Base-by-base conservation (phyloP, 2,888 invertebrate genomes). In the Eremobia ochroleuca region DNA sequence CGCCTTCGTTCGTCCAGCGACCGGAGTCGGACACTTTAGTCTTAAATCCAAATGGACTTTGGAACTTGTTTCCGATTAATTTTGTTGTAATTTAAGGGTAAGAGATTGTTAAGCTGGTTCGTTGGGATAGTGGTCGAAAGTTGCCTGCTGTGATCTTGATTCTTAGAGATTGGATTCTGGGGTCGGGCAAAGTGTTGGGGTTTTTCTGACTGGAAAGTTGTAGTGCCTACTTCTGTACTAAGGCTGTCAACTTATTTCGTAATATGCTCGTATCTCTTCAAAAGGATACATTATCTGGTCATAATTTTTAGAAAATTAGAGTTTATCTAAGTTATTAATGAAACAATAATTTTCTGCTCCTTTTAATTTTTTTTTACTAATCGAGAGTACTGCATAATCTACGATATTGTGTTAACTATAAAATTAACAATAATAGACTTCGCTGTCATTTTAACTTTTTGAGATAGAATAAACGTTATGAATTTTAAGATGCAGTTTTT, bases 401-500 rank as follows among this genome's bases (percentile, higher is more conserved):
- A 1, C 5, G 15, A 4, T 25, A 49, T n/a, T 25, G 15, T 52
- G 21, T 71, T 21, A n/a, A 15, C 31, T 25, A 31, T 6, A 37
- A 25, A 81, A 52, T 65, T 67, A 43, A 13, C 25, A 69, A 59
- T 37, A 55, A 64, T 28, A 66, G 13, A 55, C 46, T 52, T 25
- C 6, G 13, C 28, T 62, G 52, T 59, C 25, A 77, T 58, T 77
- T 64, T 13, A 43, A 73, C 21, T 73, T 70, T 62, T 52, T 34
- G n/a, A 3, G 5, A 61, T 43, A 59, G 58, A 59, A 75, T 70
- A 62, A 76, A 74, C 58, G 37, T 62, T 65, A 75, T 49, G n/a
- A 65, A 76, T 73, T 86, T 79, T 59, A 70, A 74, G 66, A 88
- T 88, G 86, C 83, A 86, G 87, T 86, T 88, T 82, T 77, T 75